A percentile compares a stretch with the other conserved stretches of the same genome.
Conservation (phyloP, 2,888 invertebrate species). For the Caenorhabditis sp. region DNA sequence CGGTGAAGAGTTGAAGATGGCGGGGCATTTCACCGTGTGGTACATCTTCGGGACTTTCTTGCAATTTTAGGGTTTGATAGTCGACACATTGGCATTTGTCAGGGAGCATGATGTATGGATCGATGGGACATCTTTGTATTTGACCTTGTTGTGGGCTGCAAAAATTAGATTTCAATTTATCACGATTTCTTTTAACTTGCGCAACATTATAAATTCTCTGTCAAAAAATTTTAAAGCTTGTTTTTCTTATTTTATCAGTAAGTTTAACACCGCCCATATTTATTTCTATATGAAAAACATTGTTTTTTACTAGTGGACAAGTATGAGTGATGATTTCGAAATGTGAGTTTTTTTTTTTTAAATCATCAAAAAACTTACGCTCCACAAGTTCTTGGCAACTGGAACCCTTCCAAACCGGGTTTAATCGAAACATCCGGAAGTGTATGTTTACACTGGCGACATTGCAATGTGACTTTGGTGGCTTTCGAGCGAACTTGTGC, state of each 20-base stretch:
- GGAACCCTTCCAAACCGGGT: conserved; percentile 94
- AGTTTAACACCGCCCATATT: too few species aligned
- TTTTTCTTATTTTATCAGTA: too few species aligned
- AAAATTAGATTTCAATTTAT: too few species aligned
- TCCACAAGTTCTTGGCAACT: conserved; percentile 90
- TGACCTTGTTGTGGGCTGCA: conserved; percentile 87
- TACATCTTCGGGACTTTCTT: conserved; percentile 88
- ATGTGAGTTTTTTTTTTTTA: too few species aligned
- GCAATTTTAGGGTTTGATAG: conserved; percentile 87
- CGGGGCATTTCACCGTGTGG: conserved; percentile 98
- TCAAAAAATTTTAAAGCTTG: too few species aligned
- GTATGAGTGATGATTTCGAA: too few species aligned
- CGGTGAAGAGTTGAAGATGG: conserved; percentile 91
- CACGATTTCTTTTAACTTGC: too few species aligned
- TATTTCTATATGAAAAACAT: too few species aligned
- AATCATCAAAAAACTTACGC: conserved; percentile 78
- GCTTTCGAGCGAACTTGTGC: conserved; percentile 94
- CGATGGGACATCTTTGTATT: conserved; percentile 87
- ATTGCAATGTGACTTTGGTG: conserved; percentile 91
- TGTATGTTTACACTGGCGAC: conserved; percentile 86
- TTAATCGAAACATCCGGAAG: conserved; percentile 88
- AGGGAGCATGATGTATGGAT: conserved; percentile 96
- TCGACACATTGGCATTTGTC: conserved; percentile 97
- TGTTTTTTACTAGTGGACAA: too few species aligned
- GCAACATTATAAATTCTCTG: too few species aligned